Conservation (phyloP, 1,140 invertebrate species). For the Zaprionus taronus region DNA sequence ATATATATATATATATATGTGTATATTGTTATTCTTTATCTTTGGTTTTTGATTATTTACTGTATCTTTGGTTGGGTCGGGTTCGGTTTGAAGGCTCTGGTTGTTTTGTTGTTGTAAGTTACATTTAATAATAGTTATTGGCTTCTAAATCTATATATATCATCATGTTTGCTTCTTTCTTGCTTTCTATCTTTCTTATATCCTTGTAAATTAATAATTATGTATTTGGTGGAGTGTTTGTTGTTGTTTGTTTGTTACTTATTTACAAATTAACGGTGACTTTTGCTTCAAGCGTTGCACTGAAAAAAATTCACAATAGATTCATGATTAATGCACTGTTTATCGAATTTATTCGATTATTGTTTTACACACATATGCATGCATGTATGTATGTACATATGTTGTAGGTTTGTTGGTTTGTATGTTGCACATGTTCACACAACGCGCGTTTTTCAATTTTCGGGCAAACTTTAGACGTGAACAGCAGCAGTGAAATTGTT, state of each 20-base stretch:
- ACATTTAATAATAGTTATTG: conserved; percentile 49
- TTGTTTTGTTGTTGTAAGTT: conserved; percentile 34
- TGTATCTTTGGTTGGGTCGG: conserved; percentile 11
- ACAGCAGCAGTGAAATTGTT: conserved; percentile 70
- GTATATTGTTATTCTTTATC: conserved; percentile 8
- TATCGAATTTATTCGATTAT: background rate
- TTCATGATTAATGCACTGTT: background rate
- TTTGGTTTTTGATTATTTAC: conserved; percentile 1
- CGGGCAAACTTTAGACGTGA: background rate
- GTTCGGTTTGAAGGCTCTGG: conserved; percentile 54
- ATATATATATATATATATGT: conserved; percentile 10
- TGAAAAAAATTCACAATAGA: conserved; percentile 40
- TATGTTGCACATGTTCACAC: no score
- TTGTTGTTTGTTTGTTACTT: conserved; percentile 59
- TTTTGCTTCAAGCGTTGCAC: conserved; percentile 61
- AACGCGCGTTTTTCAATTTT: background rate
- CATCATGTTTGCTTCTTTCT: conserved; percentile 53
- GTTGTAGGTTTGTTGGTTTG: background rate
- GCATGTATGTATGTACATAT: background rate
- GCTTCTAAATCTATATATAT: conserved; percentile 69
- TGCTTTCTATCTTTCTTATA: conserved; percentile 6
- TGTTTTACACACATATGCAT: background rate
- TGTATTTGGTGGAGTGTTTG: conserved; percentile 70
- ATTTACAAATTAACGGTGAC: conserved; percentile 70
- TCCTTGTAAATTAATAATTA: conserved; percentile 46